A percentile compares a stretch with the other conserved stretches of the same genome.
Evolutionary conservation across 2,888 invertebrate genomes (phyloP).

Genomic region (Syrista parreyssii): DNA sequence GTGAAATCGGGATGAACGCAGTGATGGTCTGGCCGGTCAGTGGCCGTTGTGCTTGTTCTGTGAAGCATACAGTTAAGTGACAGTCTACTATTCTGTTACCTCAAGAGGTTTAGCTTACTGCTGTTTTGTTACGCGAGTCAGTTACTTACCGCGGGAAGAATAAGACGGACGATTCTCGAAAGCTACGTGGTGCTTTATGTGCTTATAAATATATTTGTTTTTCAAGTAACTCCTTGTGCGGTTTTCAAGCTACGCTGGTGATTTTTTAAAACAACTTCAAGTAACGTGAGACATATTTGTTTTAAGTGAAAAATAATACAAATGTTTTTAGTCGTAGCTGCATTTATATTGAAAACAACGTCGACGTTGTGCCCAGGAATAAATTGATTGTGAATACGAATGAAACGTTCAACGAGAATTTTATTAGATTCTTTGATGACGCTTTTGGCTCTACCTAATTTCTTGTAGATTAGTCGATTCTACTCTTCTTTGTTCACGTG

Average conservation of each 20-base stretch:
- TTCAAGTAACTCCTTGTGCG: background rate
- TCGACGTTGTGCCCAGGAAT: too few species aligned
- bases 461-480: background rate
- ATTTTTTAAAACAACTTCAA: background rate
- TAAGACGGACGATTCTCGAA: constrained; percentile 43
- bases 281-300: background rate
- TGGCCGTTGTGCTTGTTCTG: background rate
- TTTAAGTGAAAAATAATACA: background rate
- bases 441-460: too few species aligned
- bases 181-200: background rate
- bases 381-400: background rate
- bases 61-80: background rate
- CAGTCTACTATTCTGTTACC: background rate
- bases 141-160: background rate
- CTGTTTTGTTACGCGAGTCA: background rate
- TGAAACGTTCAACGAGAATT: background rate
- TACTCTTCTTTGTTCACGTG: background rate
- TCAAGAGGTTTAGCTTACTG: background rate
- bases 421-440: background rate
- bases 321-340: too few species aligned
- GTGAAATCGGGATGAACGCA: background rate
- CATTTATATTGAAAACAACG: too few species aligned
- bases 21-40: background rate
- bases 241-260: too few species aligned
- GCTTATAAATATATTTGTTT: background rate